Base-by-base conservation (phyloP, 64 coral and sea anemone genomes). In the Pocillopora verrucosa region DNA sequence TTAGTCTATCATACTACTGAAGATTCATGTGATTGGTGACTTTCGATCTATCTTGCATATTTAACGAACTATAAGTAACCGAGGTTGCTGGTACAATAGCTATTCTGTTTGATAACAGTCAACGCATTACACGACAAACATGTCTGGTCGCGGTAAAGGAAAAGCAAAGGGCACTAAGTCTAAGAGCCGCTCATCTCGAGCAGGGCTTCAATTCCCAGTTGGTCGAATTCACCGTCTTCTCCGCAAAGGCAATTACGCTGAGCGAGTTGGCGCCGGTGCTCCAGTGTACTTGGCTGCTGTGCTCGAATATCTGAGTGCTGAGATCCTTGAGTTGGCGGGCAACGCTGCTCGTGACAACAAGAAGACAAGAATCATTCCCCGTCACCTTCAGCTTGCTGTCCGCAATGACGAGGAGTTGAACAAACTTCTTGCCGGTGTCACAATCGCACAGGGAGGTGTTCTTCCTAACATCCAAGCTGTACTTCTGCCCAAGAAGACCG, bases 131-230 rank as follows among this genome's bases (percentile, higher is more conserved):
- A n/a, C n/a, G n/a, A n/a, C n/a, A n/a, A n/a, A n/a, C n/a, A 77
- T 77, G 75, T 77, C 75, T 56, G 75, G 75, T 77, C 75, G 75
- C 16, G 75, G 75, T n/a, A 77, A 77, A 77, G 75, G 75, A 10
- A 77, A 77, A 58, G 75, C 75, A 56, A 77, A 77, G 19, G 75
- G 75, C 35, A 77, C 75, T 37, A 77, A 77, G 75, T 77, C 75
- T 7, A 77, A 77, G 75, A 77, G 38, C 75, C 75, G 75, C 75
- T 77, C 75, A 77, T 77, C 75, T 37, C 75, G 75, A 70, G 67
- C 67, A 70, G 67, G 67, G 67, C 67, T 70, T 70, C 67, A 70
- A 24, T 70, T 70, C 67, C 67, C 67, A 70, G 67, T 70, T 70
- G 67, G 67, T 70, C 67, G 67, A 24, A 70, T 70, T 20, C 67